Evolutionary conservation across 1,140 invertebrate genomes (phyloP), one percentile per base, ranked within the genome.

Genomic region (Caenorhabditis latens): DNA sequence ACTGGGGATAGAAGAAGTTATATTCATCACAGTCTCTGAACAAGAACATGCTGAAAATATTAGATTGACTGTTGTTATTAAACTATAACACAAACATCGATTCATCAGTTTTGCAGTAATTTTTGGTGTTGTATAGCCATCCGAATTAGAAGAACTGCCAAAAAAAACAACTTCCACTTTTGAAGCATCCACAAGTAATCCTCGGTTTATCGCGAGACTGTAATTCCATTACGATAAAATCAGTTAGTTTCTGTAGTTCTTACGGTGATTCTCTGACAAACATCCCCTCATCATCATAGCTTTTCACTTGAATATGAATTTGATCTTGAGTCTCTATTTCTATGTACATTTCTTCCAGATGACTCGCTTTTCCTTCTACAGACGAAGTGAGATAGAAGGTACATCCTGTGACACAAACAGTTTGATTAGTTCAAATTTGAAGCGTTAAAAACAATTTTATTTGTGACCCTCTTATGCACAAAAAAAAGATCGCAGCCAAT

Each of bases 301-400:
- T 79, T 50, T 46, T 50, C 4, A 79, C 42, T 13, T 46, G 4
- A 53, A 79, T 46, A 32, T 24, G 53, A n/a, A 40, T 24, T 14
- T 1, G 0, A 53, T 21, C 6, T 3, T 46, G 2, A 4, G 40
- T 50, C 13, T 21, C 46, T 1, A 79, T 79, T 0, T 48, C 11
- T 16, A 79, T 79, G n/a, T 19, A 50, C 71, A 79, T 79, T 50
- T 79, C 71, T 53, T 50, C 43, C 46, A 50, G 9, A 8, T 50
- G 3, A 14, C 50, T 24, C 24, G 53, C 13, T 2, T 3, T 24
- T 11, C 46, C 71, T 50, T 79, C 40, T 4, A 5, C 11, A 48
- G 67, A 75, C 8, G 46, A 46, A 21, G 71, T 43, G 8, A 79
- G 46, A n/a, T 8, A 21, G n/a, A 79, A 79, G 5, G 40, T n/a